phyloP scores from a whole-genome alignment of 1,140 invertebrate genomes.

The Procambarus clarkii region DNA sequence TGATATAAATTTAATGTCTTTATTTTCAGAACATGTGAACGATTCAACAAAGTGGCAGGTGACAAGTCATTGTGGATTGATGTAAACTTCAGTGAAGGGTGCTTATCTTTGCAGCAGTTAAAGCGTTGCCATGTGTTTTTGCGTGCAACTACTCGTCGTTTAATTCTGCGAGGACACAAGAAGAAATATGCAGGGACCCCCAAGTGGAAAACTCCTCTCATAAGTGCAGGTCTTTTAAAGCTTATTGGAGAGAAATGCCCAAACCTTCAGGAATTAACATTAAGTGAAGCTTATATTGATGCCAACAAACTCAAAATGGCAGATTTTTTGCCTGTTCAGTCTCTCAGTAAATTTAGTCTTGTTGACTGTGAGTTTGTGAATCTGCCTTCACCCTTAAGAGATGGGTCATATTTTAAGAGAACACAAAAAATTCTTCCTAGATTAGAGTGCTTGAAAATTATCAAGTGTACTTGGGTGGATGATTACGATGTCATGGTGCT shows the following conservation, averaged over 20 bases:
- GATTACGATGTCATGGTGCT: slow-evolving; percentile 72
- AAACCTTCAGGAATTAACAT: slow-evolving; percentile 64
- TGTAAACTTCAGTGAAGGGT: slow-evolving; percentile 68
- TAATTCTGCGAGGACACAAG: slow-evolving; percentile 63
- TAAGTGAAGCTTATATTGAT: slow-evolving; percentile 69
- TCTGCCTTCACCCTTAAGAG: slow-evolving; percentile 55
- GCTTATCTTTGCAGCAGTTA: slow-evolving; percentile 54
- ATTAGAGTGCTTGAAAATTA: slow-evolving; percentile 63
- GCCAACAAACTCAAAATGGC: slow-evolving; percentile 65
- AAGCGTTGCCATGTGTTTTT: slow-evolving; percentile 38
- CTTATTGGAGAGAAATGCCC: slow-evolving; percentile 61
- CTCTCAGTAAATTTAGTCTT: slow-evolving; percentile 52
- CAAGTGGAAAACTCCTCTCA: slow-evolving; percentile 58
- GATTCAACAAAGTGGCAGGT: slow-evolving; percentile 66
- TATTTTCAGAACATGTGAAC: slow-evolving; percentile 68
- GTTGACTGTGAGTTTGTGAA: slow-evolving; percentile 70
- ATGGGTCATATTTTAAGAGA: slow-evolving; percentile 70
- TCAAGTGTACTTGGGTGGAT: slow-evolving; percentile 62
- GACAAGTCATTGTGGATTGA: slow-evolving; percentile 68
- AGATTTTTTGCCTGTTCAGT: slow-evolving; percentile 61
- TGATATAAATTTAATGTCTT: background rate
- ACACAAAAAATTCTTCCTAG: slow-evolving; percentile 59
- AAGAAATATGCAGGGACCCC: slow-evolving; percentile 48
- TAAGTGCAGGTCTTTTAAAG: slow-evolving; percentile 56
- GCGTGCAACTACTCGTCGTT: slow-evolving; percentile 28